Conservation (phyloP, 2,888 invertebrate genomes). For the Agrotis ipsilon region DNA sequence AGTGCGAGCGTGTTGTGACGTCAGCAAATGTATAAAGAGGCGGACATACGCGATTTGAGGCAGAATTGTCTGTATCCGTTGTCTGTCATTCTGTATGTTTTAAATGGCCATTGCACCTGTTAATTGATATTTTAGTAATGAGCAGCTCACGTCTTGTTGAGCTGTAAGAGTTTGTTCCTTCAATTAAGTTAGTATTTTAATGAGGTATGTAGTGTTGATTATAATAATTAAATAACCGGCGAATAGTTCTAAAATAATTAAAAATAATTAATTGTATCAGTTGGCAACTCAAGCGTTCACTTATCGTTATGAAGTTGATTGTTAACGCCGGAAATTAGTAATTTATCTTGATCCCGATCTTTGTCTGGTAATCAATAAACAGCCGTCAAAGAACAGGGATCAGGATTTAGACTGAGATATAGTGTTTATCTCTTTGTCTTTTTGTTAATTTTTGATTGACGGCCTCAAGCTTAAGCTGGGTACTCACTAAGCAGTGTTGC, state of each 20-base stretch:
- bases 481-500: too few relatives aligned
- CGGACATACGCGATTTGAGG: conserved; percentile 13
- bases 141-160: not conserved
- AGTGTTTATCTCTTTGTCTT: too few relatives aligned
- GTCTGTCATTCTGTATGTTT: not conserved
- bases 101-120: not conserved
- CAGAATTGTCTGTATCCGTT: conserved; percentile 19
- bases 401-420: too few relatives aligned
- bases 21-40: conserved; percentile 32
- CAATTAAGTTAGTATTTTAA: too few relatives aligned
- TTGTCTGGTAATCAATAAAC: too few relatives aligned
- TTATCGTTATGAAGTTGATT: not conserved
- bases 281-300: conserved; percentile 16
- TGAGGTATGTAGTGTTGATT: not conserved
- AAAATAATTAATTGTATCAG: not conserved
- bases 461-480: too few relatives aligned
- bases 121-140: not conserved
- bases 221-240: not conserved
- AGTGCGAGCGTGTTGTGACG: conserved; percentile 43
- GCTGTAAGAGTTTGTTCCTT: not conserved
- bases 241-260: too few relatives aligned
- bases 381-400: too few relatives aligned
- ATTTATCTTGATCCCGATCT: too few relatives aligned
- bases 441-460: too few relatives aligned
- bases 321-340: too few relatives aligned